These are phyloP conservation scores for Adoxophyes honmai DNA, from an alignment of 1,140 invertebrate species.

Conservation along the genomic window DNA sequence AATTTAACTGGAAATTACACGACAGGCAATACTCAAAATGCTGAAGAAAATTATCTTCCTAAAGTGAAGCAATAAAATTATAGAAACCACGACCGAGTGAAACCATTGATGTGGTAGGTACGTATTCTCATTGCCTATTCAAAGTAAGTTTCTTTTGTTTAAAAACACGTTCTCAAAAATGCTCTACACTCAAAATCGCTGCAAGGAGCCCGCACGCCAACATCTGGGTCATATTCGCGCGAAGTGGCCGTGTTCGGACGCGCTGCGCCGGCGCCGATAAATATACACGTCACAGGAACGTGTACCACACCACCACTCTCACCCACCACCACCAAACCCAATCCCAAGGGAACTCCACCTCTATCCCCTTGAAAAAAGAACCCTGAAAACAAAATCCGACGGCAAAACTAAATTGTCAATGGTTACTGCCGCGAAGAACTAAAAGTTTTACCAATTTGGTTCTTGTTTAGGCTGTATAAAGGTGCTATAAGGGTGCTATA, in stretches of 20 bases:
- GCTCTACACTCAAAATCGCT: conserved; percentile 23
- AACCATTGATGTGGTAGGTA: too few relatives aligned
- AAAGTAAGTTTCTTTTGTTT: too few relatives aligned
- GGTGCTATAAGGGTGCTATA: not conserved
- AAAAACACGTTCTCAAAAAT: too few relatives aligned
- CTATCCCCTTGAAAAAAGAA: conserved; percentile 4
- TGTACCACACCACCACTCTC: conserved; percentile 27
- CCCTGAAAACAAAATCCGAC: not conserved
- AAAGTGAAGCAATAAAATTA: too few relatives aligned
- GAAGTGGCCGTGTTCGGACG: conserved; percentile 46
- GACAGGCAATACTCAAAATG: too few relatives aligned
- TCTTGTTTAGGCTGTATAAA: not conserved
- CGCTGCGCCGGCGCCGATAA: conserved; percentile 42
- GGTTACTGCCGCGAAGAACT: not conserved
- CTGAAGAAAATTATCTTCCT: too few relatives aligned
- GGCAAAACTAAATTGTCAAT: not conserved
- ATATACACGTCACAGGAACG: conserved; percentile 65
- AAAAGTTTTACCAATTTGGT: not conserved
- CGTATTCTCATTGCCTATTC: too few relatives aligned
- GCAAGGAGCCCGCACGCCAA: conserved; percentile 28
- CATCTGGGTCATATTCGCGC: conserved; percentile 68
- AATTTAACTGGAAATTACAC: too few relatives aligned
- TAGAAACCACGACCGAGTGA: too few relatives aligned
- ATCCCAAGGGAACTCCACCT: conserved; percentile 13
- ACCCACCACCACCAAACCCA: conserved; percentile 6